These are phyloP conservation scores for Coptodon bakossiorum DNA, from an alignment of 2,113 vertebrate species.

Conservation along the genomic window DNA sequence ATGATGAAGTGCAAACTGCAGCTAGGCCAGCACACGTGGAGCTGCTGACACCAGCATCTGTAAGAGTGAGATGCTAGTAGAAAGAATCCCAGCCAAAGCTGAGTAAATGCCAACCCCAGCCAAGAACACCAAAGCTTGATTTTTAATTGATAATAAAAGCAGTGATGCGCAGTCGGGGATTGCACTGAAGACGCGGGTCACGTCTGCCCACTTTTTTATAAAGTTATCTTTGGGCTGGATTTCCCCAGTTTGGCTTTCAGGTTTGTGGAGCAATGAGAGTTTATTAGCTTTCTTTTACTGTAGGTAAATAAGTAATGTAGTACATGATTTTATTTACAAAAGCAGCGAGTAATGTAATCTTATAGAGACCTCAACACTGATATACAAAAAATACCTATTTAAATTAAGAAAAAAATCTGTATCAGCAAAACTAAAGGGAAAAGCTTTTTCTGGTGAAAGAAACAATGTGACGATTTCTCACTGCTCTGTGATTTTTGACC, in stretches of 20 bases:
- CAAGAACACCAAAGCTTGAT: neutral
- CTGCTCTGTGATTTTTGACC: neutral
- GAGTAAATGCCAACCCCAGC: neutral
- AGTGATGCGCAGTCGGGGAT: neutral
- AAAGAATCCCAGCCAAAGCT: neutral
- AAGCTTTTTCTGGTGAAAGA: neutral
- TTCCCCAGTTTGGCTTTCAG: neutral
- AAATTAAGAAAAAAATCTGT: neutral
- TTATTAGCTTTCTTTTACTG: neutral
- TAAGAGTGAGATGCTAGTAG: neutral
- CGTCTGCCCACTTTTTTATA: neutral
- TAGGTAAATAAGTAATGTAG: neutral
- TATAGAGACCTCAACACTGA: neutral
- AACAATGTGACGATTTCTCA: neutral
- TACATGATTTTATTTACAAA: neutral
- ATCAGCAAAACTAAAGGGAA: neutral
- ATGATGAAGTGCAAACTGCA: neutral
- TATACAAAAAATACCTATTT: neutral
- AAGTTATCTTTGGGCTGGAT: neutral
- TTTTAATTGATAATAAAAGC: neutral
- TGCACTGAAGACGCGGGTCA: neutral
- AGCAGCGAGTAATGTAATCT: neutral
- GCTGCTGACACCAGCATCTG: neutral
- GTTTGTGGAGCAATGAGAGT: neutral
- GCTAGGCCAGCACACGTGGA: neutral